Base-by-base conservation (phyloP, 2,888 invertebrate genomes). In the Agapostemon virescens region DNA sequence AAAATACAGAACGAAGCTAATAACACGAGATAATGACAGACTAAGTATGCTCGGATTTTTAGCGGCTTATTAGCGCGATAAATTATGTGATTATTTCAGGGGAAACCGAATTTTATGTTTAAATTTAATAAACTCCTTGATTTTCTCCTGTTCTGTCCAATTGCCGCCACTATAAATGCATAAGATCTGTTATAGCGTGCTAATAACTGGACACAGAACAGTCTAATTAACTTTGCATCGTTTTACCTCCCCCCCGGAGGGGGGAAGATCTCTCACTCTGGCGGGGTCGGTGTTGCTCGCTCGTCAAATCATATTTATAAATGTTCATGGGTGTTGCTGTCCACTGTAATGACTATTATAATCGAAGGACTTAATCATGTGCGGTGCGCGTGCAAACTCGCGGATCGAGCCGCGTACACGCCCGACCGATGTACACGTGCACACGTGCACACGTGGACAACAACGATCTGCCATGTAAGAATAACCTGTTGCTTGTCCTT, bases 401-500 rank as follows among this genome's bases (percentile, higher is more conserved):
- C 67, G 69, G 30, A 45, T 9, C n/a, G 45, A 7, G 20, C 20
- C 20, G 20, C 45, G 45, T 45, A 45, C 20, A 7, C 52, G 58
- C 71, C 23, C 17, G 36, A 17, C 23, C 17, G 42, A 67, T n/a
- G 67, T 63, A 33, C 26, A 33, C 26, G 23, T 7, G 67, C 30
- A 17, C 67, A 52, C 52, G 71, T 67, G 63, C 30, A 17, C 67
- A 52, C 52, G 71, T 67, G 63, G 61, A 42, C 58, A 42, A 26
- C 66, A 20, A 15, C 58, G 40, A 55, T 64, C 66, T 42, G 69
- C 49, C 63, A 71, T 68, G 81, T 78, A 78, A 82, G 75, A 80
- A 71, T 77, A 81, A 86, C 84, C 83, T 83, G 85, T 84, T 85
- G 77, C 86, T 77, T 67, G 76, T 69, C 49, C 73, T 68, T 23